Conservation (phyloP, 2,888 invertebrate genomes). For the Pristionchus mayeri region DNA sequence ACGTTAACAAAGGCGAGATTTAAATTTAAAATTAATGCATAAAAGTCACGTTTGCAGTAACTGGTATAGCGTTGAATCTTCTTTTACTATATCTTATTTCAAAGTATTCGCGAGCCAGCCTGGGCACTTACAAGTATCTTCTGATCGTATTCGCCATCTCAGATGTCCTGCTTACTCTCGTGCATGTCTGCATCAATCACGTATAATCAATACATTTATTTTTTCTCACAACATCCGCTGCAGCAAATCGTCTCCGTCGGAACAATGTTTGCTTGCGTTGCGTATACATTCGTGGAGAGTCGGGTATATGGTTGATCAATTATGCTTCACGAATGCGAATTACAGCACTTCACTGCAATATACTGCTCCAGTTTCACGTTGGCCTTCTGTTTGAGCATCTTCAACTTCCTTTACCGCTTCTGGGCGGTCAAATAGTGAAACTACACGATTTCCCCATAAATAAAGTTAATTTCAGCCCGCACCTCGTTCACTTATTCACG, state of each 20-base stretch:
- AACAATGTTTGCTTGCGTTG: background rate
- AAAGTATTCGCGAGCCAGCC: background rate
- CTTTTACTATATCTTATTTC: background rate
- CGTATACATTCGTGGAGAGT: background rate
- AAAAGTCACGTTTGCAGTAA: background rate
- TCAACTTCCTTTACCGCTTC: slow-evolving; percentile 7
- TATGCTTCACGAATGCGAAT: too few species aligned
- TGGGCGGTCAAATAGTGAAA: background rate
- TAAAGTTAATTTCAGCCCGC: background rate
- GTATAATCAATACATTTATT: background rate
- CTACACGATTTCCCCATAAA: background rate
- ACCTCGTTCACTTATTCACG: background rate
- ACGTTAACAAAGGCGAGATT: background rate
- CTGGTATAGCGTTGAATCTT: background rate
- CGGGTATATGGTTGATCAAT: background rate
- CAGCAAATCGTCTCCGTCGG: slow-evolving; percentile 11
- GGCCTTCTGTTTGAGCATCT: background rate
- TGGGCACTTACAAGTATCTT: slow-evolving; percentile 19
- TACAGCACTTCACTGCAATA: background rate
- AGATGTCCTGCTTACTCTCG: background rate
- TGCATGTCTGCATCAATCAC: background rate
- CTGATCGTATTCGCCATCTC: background rate
- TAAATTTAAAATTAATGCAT: background rate
- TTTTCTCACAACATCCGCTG: too few species aligned
- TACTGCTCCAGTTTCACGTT: slow-evolving; percentile 16